Percentiles rank a stretch among this genome's conserved stretches.
Conservation (phyloP, 2,113 vertebrate species). For the Apodemus sylvaticus region DNA sequence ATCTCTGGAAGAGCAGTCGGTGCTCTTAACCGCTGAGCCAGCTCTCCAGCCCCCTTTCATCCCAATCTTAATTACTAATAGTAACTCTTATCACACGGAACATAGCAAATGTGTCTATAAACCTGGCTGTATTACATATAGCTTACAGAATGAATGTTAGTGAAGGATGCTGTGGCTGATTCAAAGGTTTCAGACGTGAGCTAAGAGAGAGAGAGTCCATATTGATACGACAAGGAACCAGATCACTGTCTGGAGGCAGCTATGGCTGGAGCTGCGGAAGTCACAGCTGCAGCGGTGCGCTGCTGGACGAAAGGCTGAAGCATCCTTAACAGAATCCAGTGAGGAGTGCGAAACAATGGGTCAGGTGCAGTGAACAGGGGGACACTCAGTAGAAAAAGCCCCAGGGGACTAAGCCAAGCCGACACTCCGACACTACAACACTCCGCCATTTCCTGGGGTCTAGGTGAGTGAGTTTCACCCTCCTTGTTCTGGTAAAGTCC, state of each 20-base stretch:
- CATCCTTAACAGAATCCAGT: not conserved
- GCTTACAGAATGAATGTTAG: not conserved
- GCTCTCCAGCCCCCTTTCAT: too few species aligned
- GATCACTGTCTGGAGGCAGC: not conserved
- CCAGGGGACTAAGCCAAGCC: not conserved
- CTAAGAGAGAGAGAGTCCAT: not conserved
- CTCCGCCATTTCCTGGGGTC: too few species aligned
- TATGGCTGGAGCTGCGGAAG: too few species aligned
- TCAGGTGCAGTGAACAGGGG: not conserved
- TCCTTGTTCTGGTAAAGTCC: too few species aligned
- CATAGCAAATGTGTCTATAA: not conserved
- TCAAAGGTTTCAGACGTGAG: not conserved
- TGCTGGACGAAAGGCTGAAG: not conserved
- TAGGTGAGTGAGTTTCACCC: not conserved
- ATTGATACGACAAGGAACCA: not conserved
- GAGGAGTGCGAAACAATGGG: not conserved
- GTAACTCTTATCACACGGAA: not conserved
- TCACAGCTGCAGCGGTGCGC: not conserved
- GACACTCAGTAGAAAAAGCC: not conserved
- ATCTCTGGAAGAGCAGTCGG: too few species aligned
- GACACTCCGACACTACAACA: not conserved
- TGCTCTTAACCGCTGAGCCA: too few species aligned
- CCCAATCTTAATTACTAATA: too few species aligned
- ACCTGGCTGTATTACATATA: not conserved
- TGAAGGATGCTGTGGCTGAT: not conserved